phyloP scores from a whole-genome alignment of 2,888 invertebrate genomes.

The Frankliniella intonsa region DNA sequence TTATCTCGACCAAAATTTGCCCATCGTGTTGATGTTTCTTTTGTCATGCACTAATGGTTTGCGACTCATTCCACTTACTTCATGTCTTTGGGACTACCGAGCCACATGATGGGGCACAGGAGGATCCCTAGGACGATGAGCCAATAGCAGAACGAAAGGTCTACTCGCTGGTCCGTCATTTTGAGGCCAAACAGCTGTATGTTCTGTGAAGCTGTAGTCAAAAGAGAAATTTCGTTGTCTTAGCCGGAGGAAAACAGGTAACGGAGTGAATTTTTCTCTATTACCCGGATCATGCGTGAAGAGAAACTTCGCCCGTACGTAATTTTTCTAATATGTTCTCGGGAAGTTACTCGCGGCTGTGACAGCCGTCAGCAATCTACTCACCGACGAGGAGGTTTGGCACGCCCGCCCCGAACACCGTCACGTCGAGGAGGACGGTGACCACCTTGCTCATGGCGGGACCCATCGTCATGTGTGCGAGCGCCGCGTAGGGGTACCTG shows the following conservation, averaged over 20 bases:
- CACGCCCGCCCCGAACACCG: constrained; percentile 72
- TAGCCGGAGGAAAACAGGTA: background rate
- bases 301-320: no score
- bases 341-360: background rate
- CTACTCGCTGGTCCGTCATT: constrained; percentile 59
- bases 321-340: background rate
- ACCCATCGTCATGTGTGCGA: constrained; percentile 76
- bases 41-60: background rate
- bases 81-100: constrained; percentile 88
- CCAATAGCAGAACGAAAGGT: constrained; percentile 78
- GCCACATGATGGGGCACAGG: constrained; percentile 78
- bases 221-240: constrained; percentile 6
- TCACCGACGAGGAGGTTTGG: constrained; percentile 75
- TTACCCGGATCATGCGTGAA: no score
- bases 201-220: constrained; percentile 66
- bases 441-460: constrained; percentile 56
- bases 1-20: no score
- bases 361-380: constrained; percentile 35
- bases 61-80: constrained; percentile 79
- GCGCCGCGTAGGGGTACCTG: constrained; percentile 78
- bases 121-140: constrained; percentile 67
- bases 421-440: constrained; percentile 65
- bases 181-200: constrained; percentile 71
- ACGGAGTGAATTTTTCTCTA: no score
- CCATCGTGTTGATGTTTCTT: no score